Evolutionary conservation across 23 tunicate genomes (phyloP), one percentile per base, ranked within the genome.

Genomic region (Corella eumyota): DNA sequence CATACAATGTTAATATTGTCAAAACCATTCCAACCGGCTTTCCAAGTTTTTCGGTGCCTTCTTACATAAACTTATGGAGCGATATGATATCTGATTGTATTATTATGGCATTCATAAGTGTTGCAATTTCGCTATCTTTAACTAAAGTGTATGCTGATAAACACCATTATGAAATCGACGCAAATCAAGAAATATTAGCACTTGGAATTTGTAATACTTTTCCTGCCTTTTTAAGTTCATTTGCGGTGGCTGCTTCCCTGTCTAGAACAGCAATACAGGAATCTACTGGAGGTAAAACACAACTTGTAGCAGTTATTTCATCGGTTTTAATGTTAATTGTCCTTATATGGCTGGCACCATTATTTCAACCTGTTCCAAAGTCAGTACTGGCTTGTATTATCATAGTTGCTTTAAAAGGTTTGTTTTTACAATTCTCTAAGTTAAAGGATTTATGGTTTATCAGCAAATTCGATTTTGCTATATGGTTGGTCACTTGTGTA

Each of bases 211-310:
- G 81, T 73, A 88, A 88, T 60, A 69, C 76, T 1, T 62, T 88
- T 54, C 83, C 96, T 2, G 83, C 88, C 0, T 88, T 88, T 67
- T 58, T 88, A 2, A 60, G 79, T 50, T 88, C 96, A 20, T 88
- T 88, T 66, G 96, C 96, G 4, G 81, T 88, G 0, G 96, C 96
- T 53, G 96, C 88, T 29, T 88, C 96, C 0, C 63, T 88, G 21
- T 78, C 96, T 25, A 67, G 96, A 33, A 88, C 96, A 1, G 96
- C 96, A 0, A 88, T 88, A 27, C 96, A 88, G 47, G 96, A 88
- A 68, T 77, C 87, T 0, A 90, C 96, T 13, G 96, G 96, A n/a
- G 96, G 96, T 21, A 79, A 79, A 59, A 88, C 96, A 0, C 96
- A 88, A 31, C 80, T 88, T 11, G 96, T 88, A 50, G 66, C 86